Conservation (phyloP, 2,888 invertebrate genomes). For the Nephrotoma flavescens region DNA sequence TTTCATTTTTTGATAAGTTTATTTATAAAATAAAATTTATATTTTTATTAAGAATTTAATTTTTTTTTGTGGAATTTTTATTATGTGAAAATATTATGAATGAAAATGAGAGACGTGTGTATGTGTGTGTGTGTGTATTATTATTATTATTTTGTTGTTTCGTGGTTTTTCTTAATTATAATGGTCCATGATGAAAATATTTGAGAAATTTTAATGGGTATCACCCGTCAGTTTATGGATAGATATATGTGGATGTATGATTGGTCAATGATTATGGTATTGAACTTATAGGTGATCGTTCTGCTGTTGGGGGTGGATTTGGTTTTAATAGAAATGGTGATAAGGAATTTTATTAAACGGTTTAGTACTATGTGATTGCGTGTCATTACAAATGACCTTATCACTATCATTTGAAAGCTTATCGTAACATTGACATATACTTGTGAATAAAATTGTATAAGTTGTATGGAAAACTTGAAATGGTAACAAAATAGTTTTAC, state of each 20-base stretch:
- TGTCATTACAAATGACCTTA: background rate
- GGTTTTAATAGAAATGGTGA: too few species aligned
- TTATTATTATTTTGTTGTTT: background rate
- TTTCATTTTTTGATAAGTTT: background rate
- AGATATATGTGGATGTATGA: too few species aligned
- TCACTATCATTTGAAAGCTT: background rate
- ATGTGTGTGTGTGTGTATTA: too few species aligned
- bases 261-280: too few species aligned
- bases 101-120: background rate
- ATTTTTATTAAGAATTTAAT: background rate
- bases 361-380: too few species aligned
- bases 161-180: background rate
- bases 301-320: too few species aligned
- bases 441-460: too few species aligned
- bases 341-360: too few species aligned
- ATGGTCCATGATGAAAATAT: background rate
- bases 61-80: background rate
- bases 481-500: too few species aligned
- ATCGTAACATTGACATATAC: background rate
- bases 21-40: background rate
- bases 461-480: too few species aligned
- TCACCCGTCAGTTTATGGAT: background rate
- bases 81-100: background rate
- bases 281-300: too few species aligned
- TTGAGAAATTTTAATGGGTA: background rate